Percentiles rank a stretch among this genome's conserved stretches.
phyloP scores from a whole-genome alignment of 92 coral and sea anemone species.

The Blastomussa wellsi region DNA sequence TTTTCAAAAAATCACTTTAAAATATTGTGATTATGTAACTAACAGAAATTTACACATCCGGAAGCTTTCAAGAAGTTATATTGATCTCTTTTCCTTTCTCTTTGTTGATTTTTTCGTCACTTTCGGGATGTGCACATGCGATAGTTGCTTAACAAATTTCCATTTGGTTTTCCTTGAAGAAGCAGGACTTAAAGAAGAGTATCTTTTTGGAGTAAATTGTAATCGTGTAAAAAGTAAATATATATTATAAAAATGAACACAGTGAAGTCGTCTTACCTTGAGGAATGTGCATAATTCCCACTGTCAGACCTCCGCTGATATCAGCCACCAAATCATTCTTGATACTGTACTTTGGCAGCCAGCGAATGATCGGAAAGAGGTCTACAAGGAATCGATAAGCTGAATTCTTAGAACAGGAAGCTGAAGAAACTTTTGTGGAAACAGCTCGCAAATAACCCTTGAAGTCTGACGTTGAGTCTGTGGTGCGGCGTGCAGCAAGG shows the following conservation, averaged over 20 bases:
- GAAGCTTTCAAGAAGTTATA: no score
- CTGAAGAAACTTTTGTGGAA: conserved; percentile 14
- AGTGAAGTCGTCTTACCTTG: no score
- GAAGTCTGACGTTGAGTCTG: background rate
- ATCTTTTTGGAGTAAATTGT: no score
- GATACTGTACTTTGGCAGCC: conserved; percentile 83
- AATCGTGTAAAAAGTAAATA: no score
- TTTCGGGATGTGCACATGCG: background rate
- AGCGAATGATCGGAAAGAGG: conserved; percentile 71
- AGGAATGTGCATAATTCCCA: conserved; percentile 93
- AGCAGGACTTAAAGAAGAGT: no score
- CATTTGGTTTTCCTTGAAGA: background rate
- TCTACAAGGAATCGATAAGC: background rate
- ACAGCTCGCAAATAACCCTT: background rate
- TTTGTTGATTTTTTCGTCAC: background rate
- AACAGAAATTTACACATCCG: background rate
- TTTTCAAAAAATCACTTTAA: no score
- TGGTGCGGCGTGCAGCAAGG: background rate
- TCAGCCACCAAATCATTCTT: conserved; percentile 67
- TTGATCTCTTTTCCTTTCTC: background rate
- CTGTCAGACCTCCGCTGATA: conserved; percentile 79
- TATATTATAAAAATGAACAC: background rate
- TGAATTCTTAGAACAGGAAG: conserved; percentile 17
- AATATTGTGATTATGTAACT: background rate
- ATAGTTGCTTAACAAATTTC: background rate